Base-by-base conservation (phyloP, 2,113 vertebrate genomes). In the Seriola dumerili region DNA sequence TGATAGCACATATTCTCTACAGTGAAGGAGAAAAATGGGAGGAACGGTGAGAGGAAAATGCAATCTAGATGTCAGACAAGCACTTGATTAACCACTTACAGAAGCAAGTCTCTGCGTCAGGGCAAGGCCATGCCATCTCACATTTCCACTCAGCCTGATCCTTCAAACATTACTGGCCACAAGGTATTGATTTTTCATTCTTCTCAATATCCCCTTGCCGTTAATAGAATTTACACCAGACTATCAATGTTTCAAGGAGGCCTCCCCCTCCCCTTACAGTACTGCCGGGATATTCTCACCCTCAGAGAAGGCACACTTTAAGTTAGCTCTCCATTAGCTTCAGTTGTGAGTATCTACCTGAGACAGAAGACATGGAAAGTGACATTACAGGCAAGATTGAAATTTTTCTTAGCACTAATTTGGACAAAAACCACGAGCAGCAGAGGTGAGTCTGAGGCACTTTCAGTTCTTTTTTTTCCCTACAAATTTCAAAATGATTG, bases 121-220 rank as follows among this genome's bases (percentile, higher is more conserved):
- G 40, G 76, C 55, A 72, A 79, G 72, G 83, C 90, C 50, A 76
- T 52, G 72, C 83, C 80, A 80, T 95, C 96, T 98, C 96, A 95
- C 86, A 91, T 97, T 97, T 96, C 96, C 90, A 92, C 91, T 93
- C 91, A 82, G 85, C 54, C 90, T 85, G 86, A 94, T 94, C 84
- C 94, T 91, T 94, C 94, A 94, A 95, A 96, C 92, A 92, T 89
- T 95, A 96, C 95, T 96, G 95, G 94, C 89, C 93, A 95, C 81
- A 68, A 85, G 13, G 66, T 88, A 92, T 96, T 90, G 89, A 90
- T 96, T 88, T 78, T 87, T 79, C 66, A 86, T 95, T 91, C 94
- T 90, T 92, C 72, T 92, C 83, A 82, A 88, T 91, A 91, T 93
- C 93, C 69, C 52, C 69, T 92, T 91, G 81, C 91, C 54, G 63